These are phyloP conservation scores for Mamestra brassicae DNA, from an alignment of 2,888 invertebrate genomes.

Conservation along the genomic window DNA sequence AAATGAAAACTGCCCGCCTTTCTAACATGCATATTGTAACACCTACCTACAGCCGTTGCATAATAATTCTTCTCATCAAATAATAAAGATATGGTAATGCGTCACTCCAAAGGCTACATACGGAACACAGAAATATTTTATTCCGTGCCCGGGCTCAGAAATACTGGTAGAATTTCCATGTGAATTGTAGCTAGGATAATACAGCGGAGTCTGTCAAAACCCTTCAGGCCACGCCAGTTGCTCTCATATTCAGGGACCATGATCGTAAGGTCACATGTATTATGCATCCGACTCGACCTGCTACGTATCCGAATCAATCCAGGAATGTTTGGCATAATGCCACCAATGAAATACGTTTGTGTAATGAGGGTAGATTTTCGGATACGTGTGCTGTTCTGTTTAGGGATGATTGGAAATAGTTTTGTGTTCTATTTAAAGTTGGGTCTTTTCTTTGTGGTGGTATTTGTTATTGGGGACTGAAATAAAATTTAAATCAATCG, in stretches of 20 bases:
- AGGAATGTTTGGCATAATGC: conserved; percentile 78
- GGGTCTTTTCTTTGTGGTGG: not conserved
- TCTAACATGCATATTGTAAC: conserved; percentile 45
- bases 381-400: conserved; percentile 59
- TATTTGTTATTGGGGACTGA: not conserved
- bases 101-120: conserved; percentile 57
- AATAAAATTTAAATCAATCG: not conserved
- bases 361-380: conserved; percentile 73
- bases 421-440: conserved; percentile 42
- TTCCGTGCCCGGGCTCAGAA: conserved; percentile 57
- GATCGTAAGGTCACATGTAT: conserved; percentile 83
- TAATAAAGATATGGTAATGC: conserved; percentile 68
- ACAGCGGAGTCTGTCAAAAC: conserved; percentile 74
- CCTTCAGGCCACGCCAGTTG: conserved; percentile 69
- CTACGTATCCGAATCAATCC: conserved; percentile 83
- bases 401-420: conserved; percentile 62
- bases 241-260: conserved; percentile 75
- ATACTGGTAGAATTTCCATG: conserved; percentile 75
- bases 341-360: conserved; percentile 77
- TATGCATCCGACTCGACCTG: conserved; percentile 82
- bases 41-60: conserved; percentile 44
- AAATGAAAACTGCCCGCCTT: conserved; percentile 17
- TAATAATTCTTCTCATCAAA: conserved; percentile 65
- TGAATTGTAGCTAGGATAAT: conserved; percentile 76
- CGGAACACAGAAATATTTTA: conserved; percentile 66